Conservation (phyloP, 2,797 vertebrate species). For the Paratrypauchen microcephalus region DNA sequence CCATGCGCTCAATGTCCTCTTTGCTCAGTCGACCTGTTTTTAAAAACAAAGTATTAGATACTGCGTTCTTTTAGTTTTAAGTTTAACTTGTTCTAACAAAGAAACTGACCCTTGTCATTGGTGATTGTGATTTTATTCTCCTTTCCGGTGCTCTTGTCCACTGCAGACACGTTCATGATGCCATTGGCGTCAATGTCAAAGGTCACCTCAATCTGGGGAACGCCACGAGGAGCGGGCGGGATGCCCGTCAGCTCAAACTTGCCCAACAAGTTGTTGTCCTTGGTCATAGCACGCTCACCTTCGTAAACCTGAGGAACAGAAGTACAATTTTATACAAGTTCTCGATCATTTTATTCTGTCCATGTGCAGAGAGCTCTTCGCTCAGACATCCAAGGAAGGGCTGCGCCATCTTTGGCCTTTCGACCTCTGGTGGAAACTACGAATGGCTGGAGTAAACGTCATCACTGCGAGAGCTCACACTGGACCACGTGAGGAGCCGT, state of each 20-base stretch:
- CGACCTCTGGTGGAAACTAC: constrained; percentile 88
- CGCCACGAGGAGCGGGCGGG: constrained; percentile 92
- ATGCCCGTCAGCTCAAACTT: constrained; percentile 94
- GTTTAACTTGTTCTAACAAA: constrained; percentile 52
- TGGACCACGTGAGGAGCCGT: background rate
- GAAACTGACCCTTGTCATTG: constrained; percentile 87
- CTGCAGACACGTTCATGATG: constrained; percentile 95
- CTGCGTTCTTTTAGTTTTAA: no score
- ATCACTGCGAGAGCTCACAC: constrained; percentile 47
- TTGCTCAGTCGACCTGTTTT: constrained; percentile 91
- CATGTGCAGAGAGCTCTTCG: constrained; percentile 37
- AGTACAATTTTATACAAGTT: constrained; percentile 54
- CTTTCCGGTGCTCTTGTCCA: constrained; percentile 95
- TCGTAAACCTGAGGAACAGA: constrained; percentile 83
- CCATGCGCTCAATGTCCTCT: constrained; percentile 98
- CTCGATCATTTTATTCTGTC: accelerated
- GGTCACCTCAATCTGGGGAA: constrained; percentile 91
- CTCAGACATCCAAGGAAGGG: constrained; percentile 82
- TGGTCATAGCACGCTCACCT: constrained; percentile 93
- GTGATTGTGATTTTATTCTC: constrained; percentile 97
- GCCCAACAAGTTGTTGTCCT: constrained; percentile 89
- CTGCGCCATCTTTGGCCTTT: constrained; percentile 73
- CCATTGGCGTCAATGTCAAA: constrained; percentile 95
- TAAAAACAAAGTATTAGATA: background rate
- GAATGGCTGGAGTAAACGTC: constrained; percentile 80